phyloP scores from a whole-genome alignment of 2,888 invertebrate species.

The Mythimna impura region DNA sequence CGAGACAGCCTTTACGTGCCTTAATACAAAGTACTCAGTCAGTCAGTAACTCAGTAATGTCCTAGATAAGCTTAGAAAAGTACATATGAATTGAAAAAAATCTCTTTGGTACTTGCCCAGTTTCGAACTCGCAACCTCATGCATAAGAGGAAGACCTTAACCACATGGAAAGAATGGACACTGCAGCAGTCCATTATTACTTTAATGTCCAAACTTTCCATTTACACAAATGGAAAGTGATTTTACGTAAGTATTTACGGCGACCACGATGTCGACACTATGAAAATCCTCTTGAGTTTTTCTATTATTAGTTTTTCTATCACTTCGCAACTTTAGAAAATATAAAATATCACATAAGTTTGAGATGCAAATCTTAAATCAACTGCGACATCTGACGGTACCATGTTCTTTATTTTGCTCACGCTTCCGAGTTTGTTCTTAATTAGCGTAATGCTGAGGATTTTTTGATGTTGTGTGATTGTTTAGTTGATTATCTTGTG shows the following conservation, averaged over 20 bases:
- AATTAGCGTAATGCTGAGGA: slow-evolving; percentile 51
- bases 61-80: no score
- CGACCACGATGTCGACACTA: not conserved
- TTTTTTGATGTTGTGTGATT: slow-evolving; percentile 18
- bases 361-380: slow-evolving; percentile 37
- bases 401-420: slow-evolving; percentile 44
- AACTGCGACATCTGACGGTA: slow-evolving; percentile 60
- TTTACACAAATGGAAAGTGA: not conserved
- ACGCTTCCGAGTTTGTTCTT: slow-evolving; percentile 42
- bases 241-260: not conserved
- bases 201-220: no score
- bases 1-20: no score
- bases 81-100: no score
- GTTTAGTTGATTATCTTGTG: slow-evolving; percentile 40
- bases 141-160: no score
- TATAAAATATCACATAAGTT: not conserved
- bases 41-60: no score
- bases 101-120: no score
- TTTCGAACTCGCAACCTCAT: no score
- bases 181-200: no score
- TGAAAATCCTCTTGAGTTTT: not conserved
- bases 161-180: no score
- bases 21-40: no score
- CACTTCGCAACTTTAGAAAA: slow-evolving; percentile 6
- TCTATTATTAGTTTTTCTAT: slow-evolving; percentile 11